phyloP scores from a whole-genome alignment of 2,888 invertebrate species.

The Coronaproctus castanopsis region DNA sequence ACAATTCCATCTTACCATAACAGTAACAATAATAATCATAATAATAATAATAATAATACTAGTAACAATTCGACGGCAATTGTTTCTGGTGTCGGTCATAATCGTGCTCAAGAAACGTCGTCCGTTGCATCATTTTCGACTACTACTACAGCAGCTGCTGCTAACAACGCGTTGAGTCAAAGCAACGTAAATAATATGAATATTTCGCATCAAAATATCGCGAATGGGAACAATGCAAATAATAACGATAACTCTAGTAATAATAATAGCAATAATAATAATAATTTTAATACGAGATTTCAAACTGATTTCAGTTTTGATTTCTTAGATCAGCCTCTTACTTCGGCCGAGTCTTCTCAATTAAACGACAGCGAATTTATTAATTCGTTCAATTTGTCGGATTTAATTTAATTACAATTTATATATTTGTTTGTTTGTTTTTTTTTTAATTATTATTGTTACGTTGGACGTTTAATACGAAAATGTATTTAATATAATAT shows the following conservation, averaged over 20 bases:
- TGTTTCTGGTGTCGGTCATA: neutral
- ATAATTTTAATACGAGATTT: neutral
- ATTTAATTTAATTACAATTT: neutral
- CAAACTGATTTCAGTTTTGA: neutral
- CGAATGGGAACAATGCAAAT: neutral
- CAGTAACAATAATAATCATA: neutral
- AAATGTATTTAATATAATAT: no score
- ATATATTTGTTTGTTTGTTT: no score
- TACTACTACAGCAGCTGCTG: neutral
- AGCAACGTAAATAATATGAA: neutral
- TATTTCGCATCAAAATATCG: neutral
- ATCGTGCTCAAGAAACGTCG: neutral
- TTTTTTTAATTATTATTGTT: no score
- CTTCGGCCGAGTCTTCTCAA: neutral
- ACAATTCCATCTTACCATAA: no score
- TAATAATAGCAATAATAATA: neutral
- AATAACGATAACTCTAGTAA: neutral
- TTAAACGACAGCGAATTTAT: neutral
- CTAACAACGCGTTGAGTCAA: neutral
- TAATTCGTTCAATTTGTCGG: neutral
- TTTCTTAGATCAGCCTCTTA: neutral
- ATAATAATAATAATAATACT: neutral
- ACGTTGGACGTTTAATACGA: no score
- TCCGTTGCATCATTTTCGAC: neutral
- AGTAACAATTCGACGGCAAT: neutral